Evolutionary conservation across 2,888 invertebrate genomes (phyloP).

Genomic region (Cheilosia vulpina): DNA sequence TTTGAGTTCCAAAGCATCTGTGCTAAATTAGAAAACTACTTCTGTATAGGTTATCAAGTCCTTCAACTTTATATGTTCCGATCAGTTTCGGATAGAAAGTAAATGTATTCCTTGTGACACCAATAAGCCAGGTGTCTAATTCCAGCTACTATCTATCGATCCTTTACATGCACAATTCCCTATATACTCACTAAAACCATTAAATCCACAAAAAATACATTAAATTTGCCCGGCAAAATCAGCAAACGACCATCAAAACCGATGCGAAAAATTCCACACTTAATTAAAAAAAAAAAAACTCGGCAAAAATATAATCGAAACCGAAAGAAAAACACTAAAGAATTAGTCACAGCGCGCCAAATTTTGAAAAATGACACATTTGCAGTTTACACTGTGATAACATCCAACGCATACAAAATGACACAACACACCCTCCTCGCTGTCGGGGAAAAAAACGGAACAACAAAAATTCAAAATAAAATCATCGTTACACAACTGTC

Average conservation of each 20-base stretch:
- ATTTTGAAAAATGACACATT: slow-evolving; percentile 73
- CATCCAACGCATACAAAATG: slow-evolving; percentile 18
- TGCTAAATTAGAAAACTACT: too few relatives aligned
- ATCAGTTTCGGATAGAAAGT: too few relatives aligned
- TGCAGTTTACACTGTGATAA: slow-evolving; percentile 47
- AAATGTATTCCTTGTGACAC: too few relatives aligned
- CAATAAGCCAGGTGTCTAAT: too few relatives aligned
- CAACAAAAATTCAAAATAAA: slow-evolving; percentile 55
- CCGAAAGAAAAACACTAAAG: slow-evolving; percentile 36
- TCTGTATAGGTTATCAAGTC: too few relatives aligned
- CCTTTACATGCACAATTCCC: too few relatives aligned
- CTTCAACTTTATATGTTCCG: background rate
- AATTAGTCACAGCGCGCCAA: slow-evolving; percentile 67
- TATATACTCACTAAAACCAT: slow-evolving; percentile 5
- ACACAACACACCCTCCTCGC: slow-evolving; percentile 33
- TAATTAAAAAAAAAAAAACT: slow-evolving; percentile 52
- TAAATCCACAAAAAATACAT: slow-evolving; percentile 28
- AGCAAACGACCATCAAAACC: slow-evolving; percentile 9
- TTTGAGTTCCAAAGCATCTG: too few relatives aligned
- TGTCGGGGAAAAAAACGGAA: background rate
- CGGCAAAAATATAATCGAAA: slow-evolving; percentile 16
- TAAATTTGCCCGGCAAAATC: slow-evolving; percentile 17
- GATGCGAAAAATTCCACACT: slow-evolving; percentile 66
- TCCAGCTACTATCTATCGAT: too few relatives aligned
- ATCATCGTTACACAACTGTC: slow-evolving; percentile 73